These are phyloP conservation scores for Anser brachyrhynchus DNA, from an alignment of 2,113 vertebrate genomes.

Conservation along the genomic window DNA sequence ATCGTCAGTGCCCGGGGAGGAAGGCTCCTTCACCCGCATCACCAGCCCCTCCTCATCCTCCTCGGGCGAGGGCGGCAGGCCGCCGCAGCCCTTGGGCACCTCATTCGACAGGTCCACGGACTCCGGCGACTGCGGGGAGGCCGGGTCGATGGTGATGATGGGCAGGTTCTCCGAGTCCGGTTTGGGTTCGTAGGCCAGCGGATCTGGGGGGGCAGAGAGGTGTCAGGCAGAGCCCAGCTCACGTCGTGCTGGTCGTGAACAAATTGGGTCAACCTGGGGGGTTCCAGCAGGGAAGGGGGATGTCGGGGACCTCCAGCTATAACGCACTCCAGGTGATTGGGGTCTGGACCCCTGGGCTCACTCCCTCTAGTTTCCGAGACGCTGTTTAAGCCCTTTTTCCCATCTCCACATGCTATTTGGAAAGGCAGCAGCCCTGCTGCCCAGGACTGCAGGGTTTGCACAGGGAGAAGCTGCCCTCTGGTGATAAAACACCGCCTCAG, in stretches of 20 bases:
- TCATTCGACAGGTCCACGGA: slow-evolving; percentile 84
- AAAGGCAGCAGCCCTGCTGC: neutral
- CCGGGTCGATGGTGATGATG: slow-evolving; percentile 91
- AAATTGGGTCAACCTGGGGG: neutral
- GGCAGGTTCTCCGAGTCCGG: slow-evolving; percentile 75
- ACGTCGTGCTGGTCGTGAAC: rapidly evolving
- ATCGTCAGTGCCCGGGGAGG: slow-evolving; percentile 73
- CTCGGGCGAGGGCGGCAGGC: slow-evolving; percentile 46
- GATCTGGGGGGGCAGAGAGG: slow-evolving; percentile 76
- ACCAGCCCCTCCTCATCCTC: slow-evolving; percentile 81
- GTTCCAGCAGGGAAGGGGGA: neutral
- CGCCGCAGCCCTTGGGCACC: slow-evolving; percentile 68
- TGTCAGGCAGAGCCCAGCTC: neutral
- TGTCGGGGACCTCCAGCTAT: neutral
- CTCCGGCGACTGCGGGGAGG: slow-evolving; percentile 91
- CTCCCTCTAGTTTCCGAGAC: neutral
- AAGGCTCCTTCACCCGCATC: slow-evolving; percentile 79
- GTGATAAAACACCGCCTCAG: neutral
- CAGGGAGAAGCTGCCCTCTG: slow-evolving; percentile 30
- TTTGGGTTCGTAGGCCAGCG: slow-evolving; percentile 86
- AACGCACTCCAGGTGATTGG: neutral
- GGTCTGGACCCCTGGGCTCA: neutral
- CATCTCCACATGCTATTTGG: neutral
- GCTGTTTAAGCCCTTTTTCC: neutral
- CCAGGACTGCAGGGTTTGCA: rapidly evolving